Evolutionary conservation across 2,797 vertebrate genomes (phyloP).

Genomic region (Harpagifer antarcticus): DNA sequence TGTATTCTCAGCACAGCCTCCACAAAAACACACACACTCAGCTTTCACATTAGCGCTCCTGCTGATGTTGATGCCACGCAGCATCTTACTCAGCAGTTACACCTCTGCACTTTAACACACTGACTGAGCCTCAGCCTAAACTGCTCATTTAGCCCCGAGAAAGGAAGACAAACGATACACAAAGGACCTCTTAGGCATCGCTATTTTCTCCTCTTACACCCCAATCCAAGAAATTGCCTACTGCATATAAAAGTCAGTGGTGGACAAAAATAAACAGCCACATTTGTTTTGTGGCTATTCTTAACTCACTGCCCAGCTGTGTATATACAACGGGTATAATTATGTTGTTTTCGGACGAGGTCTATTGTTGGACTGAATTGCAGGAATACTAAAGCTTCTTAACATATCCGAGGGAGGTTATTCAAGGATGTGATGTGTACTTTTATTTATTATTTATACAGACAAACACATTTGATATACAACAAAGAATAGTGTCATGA

Average conservation of each 20-base stretch:
- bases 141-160: constrained; percentile 56
- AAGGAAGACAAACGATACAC: constrained; percentile 47
- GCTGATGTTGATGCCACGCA: constrained; percentile 56
- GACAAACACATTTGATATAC: constrained; percentile 13
- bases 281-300: constrained; percentile 37
- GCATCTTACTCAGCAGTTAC: constrained; percentile 63
- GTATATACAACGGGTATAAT: constrained; percentile 29
- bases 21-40: constrained; percentile 31
- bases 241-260: constrained; percentile 30
- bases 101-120: constrained; percentile 27
- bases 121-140: constrained; percentile 37
- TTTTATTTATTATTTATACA: constrained; percentile 23
- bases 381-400: constrained; percentile 18
- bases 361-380: constrained; percentile 70
- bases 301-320: constrained; percentile 17
- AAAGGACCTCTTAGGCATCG: constrained; percentile 48
- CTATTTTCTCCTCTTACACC: constrained; percentile 10
- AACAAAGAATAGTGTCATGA: neutral
- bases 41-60: constrained; percentile 34
- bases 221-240: constrained; percentile 24
- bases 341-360: constrained; percentile 55
- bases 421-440: constrained; percentile 9
- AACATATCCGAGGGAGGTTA: constrained; percentile 1
- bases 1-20: constrained; percentile 56
- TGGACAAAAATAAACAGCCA: constrained; percentile 19